Base-by-base conservation (phyloP, 2,888 invertebrate genomes). In the Tachystola acroxantha region DNA sequence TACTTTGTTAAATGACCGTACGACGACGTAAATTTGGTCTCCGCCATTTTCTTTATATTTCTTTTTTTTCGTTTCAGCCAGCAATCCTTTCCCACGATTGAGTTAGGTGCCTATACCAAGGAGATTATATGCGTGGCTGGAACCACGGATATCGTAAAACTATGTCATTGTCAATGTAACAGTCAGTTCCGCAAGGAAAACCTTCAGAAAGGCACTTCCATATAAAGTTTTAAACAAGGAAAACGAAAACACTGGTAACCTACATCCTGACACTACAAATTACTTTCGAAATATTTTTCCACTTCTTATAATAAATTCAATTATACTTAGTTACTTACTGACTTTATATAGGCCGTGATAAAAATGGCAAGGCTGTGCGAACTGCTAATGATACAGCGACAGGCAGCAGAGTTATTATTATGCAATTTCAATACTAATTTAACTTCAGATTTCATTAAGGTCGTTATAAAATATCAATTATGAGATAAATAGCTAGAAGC, bases 171-270 rank as follows among this genome's bases (percentile, higher is more conserved):
- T 43, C 46, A 38, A 31, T 39, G 27, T 37, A 25, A 9, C 26
- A 34, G 35, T 29, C 34, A 40, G 38, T 70, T 72, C 70, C 69
- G 63, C 43, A 12, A 62, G 65, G 64, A 67, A 69, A 75, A 63
- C 76, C 74, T 75, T 76, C 64, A 7, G 10, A 13, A 39, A 43
- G 31, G 13, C 16, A 39, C 38, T 45, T 36, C 64, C 55, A 46
- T 59, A 56, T 61, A 49, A 40, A 58, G 58, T 57, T 54, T 53
- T n/a, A n/a, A n/a, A n/a, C n/a, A 42, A 58, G 58, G 64, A 58
- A 57, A 60, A 7, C 27, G 6, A 27, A n/a, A 11, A 27, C 11
- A 10, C 11, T 27, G 10, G 16, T 16, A 16, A 6, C 6, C 16
- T 6, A 16, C 16, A 16, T 4, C 16, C 16, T 4, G 16, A 16